Evolutionary conservation across 2,888 invertebrate genomes (phyloP).

Genomic region (Morinoia aosen): DNA sequence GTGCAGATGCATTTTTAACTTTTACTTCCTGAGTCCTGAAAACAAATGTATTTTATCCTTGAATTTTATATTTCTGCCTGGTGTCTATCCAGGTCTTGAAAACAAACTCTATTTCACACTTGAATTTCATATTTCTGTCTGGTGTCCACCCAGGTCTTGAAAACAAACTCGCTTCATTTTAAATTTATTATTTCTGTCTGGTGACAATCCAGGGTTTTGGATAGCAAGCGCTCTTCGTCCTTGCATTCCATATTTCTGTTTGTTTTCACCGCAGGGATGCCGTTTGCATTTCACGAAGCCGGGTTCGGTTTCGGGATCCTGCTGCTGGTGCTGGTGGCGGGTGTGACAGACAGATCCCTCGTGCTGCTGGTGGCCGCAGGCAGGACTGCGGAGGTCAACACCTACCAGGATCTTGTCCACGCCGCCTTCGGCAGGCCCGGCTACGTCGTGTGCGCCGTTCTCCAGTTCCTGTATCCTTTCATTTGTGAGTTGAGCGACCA

Average conservation of each 20-base stretch:
- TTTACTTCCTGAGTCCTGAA: neutral
- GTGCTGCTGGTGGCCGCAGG: constrained; percentile 84
- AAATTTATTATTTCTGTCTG: neutral
- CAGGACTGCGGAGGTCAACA: constrained; percentile 82
- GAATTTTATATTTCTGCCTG: neutral
- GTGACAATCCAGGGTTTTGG: neutral
- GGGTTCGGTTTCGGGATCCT: constrained; percentile 84
- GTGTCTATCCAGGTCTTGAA: neutral
- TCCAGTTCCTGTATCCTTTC: constrained; percentile 88
- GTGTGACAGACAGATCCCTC: constrained; percentile 85
- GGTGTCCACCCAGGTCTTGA: neutral
- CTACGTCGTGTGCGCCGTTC: constrained; percentile 81
- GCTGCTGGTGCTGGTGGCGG: constrained; percentile 80
- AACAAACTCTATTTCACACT: too few species aligned
- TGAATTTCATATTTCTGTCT: too few species aligned
- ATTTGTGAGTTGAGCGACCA: constrained; percentile 77
- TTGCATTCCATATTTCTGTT: neutral
- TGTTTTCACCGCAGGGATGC: constrained; percentile 76
- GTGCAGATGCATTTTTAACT: too few species aligned
- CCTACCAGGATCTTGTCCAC: constrained; percentile 84
- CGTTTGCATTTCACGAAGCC: constrained; percentile 85
- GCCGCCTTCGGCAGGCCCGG: constrained; percentile 85
- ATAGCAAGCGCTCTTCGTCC: neutral
- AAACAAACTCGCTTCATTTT: neutral
- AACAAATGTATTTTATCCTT: neutral